Base-by-base conservation (phyloP, 2,113 vertebrate genomes). In the Pteronura brasiliensis region DNA sequence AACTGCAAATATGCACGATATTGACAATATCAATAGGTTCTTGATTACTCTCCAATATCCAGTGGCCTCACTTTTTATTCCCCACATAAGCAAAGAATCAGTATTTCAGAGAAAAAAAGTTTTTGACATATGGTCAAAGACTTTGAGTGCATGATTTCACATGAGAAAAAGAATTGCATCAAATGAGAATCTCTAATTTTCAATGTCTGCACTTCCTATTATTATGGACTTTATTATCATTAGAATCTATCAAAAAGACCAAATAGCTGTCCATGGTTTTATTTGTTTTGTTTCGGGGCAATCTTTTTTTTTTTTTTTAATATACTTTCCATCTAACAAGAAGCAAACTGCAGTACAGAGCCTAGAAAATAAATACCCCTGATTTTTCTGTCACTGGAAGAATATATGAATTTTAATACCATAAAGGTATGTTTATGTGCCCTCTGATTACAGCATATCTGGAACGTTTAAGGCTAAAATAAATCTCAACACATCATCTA, bases 51-150 rank as follows among this genome's bases (percentile, higher is more conserved):
- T 93, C 34, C 23, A 89, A 57, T 71, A 83, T 18, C 49, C 49
- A 90, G 20, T 29, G 14, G 34, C 36, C 90, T 95, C 27, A 80
- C 27, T 72, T 91, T 76, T 59, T 39, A 92, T 5, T 90, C n/a
- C 36, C 69, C 52, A 83, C 88, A 93, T 25, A 29, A 89, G n/a
- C 31, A 81, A 17, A 96, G 14, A 87, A 95, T 79, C 27, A 47
- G 7, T 79, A 83, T 72, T 95, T 96, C 42, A 88, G 23, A 94
- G 44, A 55, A 44, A 88, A 76, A 81, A 57, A 92, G n/a, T 82
- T 79, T 82, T 59, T 44, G 29, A n/a, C 17, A 86, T 39, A 61
- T n/a, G 4, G 18, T 87, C 49, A 87, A 96, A 88, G 36, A 59
- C 21, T 79, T 5, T 39, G 21, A 12, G 42, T 55, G 17, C 4